Conservation (phyloP, 1,140 invertebrate genomes). For the Caenorhabditis tropicalis region DNA sequence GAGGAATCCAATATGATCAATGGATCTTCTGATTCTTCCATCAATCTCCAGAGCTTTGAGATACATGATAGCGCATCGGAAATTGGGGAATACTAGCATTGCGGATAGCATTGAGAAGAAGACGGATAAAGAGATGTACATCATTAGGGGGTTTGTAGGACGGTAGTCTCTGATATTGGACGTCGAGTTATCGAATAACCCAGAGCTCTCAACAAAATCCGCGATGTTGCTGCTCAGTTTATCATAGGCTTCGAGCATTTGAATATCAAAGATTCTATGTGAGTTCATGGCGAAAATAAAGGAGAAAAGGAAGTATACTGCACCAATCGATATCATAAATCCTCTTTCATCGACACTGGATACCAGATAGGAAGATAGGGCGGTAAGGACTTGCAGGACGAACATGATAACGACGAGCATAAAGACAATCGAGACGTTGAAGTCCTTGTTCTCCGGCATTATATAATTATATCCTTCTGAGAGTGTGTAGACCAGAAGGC, state of each 20-base stretch:
- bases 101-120: slow-evolving; percentile 52
- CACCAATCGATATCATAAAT: slow-evolving; percentile 43
- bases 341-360: slow-evolving; percentile 42
- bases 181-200: not conserved
- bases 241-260: slow-evolving; percentile 47
- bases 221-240: slow-evolving; percentile 25
- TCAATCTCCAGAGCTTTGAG: slow-evolving; percentile 5
- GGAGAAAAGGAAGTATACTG: slow-evolving; percentile 41
- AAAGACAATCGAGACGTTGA: slow-evolving; percentile 50
- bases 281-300: slow-evolving; percentile 50
- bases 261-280: slow-evolving; percentile 47
- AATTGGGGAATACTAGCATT: slow-evolving; percentile 49
- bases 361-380: slow-evolving; percentile 32
- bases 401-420: slow-evolving; percentile 47
- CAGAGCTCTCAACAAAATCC: not conserved
- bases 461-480: slow-evolving; percentile 46
- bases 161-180: not conserved
- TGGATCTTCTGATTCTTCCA: not conserved
- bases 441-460: slow-evolving; percentile 39
- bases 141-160: slow-evolving; percentile 38
- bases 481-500: slow-evolving; percentile 45
- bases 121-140: slow-evolving; percentile 46
- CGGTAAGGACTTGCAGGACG: slow-evolving; percentile 47
- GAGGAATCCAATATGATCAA: not conserved
- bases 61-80: slow-evolving; percentile 51